Conservation (phyloP, 2,113 vertebrate genomes). For the Pangasianodon hypophthalmus region DNA sequence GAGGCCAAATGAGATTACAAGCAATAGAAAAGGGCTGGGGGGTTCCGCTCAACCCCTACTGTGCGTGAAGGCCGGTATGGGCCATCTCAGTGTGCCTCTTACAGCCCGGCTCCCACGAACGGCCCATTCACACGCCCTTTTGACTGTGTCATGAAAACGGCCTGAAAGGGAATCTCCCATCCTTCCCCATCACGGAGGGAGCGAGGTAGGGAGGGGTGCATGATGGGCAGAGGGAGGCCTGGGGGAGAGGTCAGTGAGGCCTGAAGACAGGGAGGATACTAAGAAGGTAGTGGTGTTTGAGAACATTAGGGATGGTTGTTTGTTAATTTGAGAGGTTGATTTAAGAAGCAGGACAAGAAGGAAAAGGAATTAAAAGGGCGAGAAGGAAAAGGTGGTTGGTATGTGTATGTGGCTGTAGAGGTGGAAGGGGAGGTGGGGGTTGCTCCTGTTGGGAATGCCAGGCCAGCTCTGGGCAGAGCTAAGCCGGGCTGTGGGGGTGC, state of each 20-base stretch:
- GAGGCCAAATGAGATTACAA: constrained; percentile 90
- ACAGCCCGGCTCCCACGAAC: constrained; percentile 84
- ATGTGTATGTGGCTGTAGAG: constrained; percentile 64
- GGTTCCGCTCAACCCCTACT: constrained; percentile 93
- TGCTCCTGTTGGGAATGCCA: constrained; percentile 87
- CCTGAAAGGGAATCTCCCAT: constrained; percentile 79
- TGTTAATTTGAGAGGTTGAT: constrained; percentile 34
- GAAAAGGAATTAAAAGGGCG: constrained; percentile 34
- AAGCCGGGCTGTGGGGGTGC: constrained; percentile 58
- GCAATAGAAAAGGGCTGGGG: constrained; percentile 85
- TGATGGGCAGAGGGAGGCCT: constrained; percentile 39
- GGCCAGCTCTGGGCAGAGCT: constrained; percentile 84
- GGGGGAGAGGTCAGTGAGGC: constrained; percentile 33
- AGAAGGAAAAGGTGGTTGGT: constrained; percentile 58
- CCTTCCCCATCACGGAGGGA: constrained; percentile 69
- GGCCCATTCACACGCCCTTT: constrained; percentile 99
- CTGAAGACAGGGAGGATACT: constrained; percentile 17
- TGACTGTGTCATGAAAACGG: constrained; percentile 84
- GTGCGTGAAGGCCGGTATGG: constrained; percentile 86
- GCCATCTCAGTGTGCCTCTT: constrained; percentile 74
- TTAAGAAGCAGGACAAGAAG: constrained; percentile 29
- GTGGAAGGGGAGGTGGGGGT: constrained; percentile 72
- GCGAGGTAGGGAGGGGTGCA: constrained; percentile 55
- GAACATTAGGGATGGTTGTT: constrained; percentile 32
- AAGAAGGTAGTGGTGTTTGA: constrained; percentile 29